Evolutionary conservation across 2,888 invertebrate species (phyloP).

Genomic region (Dyspetes luteomarginatus): DNA sequence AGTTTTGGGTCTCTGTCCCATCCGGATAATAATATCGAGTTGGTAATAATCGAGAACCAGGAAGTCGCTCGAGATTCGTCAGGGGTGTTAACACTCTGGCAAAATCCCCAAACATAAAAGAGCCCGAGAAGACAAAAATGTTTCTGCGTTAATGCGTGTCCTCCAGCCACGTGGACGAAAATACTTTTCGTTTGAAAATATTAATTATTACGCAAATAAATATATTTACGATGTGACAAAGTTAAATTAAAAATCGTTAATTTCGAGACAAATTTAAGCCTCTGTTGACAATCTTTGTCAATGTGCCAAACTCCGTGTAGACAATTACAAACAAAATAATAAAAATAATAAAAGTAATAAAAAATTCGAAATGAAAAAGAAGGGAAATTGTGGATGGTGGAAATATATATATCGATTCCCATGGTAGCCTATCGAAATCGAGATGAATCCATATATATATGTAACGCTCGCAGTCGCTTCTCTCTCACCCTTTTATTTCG

Average conservation of each 20-base stretch:
- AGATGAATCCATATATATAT: conserved; percentile 62
- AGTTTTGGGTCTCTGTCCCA: conserved; percentile 75
- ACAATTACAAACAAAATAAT: too few relatives aligned
- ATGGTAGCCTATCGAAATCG: conserved; percentile 65
- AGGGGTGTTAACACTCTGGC: conserved; percentile 14
- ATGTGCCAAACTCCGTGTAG: too few relatives aligned
- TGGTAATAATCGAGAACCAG: conserved; percentile 72
- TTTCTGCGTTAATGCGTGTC: neutral
- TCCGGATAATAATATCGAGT: conserved; percentile 78
- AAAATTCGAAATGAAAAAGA: conserved; percentile 35
- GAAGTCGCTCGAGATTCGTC: conserved; percentile 66
- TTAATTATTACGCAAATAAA: too few relatives aligned
- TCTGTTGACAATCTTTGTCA: too few relatives aligned
- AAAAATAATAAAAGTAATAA: neutral
- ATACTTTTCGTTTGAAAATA: too few relatives aligned
- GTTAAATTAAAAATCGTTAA: neutral
- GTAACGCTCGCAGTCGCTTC: conserved; percentile 52
- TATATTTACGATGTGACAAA: too few relatives aligned
- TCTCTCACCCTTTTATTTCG: conserved; percentile 56
- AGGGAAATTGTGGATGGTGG: conserved; percentile 51
- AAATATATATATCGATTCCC: conserved; percentile 59
- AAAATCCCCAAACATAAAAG: conserved; percentile 29
- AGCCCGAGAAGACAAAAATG: neutral
- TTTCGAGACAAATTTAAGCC: neutral
- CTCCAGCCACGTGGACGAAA: too few relatives aligned